Conservation (phyloP, 1,140 invertebrate genomes). For the Holotrichia oblita region DNA sequence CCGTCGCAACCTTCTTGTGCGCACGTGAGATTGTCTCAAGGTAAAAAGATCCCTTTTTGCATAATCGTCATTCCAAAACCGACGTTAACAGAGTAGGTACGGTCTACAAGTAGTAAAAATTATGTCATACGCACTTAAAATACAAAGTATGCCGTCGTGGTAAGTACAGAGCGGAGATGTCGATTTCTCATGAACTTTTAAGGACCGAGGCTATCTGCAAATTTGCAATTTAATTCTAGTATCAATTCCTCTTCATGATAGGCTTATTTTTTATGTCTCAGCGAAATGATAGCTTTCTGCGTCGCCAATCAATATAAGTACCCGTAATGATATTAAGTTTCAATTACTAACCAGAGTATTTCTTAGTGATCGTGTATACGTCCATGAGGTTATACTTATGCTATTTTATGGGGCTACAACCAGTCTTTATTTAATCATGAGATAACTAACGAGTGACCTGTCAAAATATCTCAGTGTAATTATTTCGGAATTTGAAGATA, state of each 20-base stretch:
- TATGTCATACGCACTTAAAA: conserved; percentile 17
- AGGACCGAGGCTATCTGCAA: neutral
- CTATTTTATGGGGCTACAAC: neutral
- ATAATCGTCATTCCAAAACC: conserved; percentile 1
- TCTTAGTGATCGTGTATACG: neutral
- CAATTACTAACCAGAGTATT: neutral
- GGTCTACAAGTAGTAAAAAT: conserved; percentile 1
- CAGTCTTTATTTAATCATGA: neutral
- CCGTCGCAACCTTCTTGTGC: neutral
- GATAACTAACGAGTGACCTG: neutral
- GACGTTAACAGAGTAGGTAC: neutral
- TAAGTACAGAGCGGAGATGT: neutral
- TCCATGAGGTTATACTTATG: neutral
- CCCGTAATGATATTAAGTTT: conserved; percentile 3
- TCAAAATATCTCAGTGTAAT: no score
- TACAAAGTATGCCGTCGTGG: neutral
- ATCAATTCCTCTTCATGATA: neutral
- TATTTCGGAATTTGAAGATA: no score
- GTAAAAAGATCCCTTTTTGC: neutral
- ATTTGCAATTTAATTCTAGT: conserved; percentile 2
- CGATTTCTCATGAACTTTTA: neutral
- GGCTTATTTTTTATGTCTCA: neutral
- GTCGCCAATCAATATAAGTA: conserved; percentile 11
- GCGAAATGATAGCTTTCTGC: neutral
- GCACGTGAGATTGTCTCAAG: neutral